Conservation (phyloP, 2,888 invertebrate genomes). For the Chloroclysta siterata region DNA sequence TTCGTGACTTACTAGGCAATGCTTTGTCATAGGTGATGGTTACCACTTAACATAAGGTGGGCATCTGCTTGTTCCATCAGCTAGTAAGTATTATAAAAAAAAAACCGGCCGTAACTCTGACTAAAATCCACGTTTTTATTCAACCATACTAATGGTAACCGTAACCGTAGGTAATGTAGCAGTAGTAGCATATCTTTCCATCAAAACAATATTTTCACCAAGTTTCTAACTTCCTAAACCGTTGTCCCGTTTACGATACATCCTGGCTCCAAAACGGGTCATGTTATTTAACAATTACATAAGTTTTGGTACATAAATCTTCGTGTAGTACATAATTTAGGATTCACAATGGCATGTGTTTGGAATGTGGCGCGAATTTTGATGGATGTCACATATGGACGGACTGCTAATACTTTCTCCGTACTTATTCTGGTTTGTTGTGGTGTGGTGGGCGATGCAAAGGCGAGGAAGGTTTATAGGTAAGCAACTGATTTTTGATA, state of each 20-base stretch:
- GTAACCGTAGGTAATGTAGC: too few species aligned
- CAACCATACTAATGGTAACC: too few species aligned
- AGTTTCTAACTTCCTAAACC: constrained; percentile 30
- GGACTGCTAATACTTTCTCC: constrained; percentile 32
- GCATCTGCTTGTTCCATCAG: too few species aligned
- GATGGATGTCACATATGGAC: constrained; percentile 9
- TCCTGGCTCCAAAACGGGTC: constrained; percentile 34
- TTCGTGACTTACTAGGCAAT: too few species aligned
- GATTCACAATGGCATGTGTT: constrained; percentile 48
- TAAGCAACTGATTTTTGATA: not conserved
- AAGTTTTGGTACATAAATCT: constrained; percentile 50
- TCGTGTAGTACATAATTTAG: constrained; percentile 51
- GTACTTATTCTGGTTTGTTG: constrained; percentile 28
- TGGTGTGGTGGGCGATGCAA: constrained; percentile 12
- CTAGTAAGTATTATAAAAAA: too few species aligned
- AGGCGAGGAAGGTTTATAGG: constrained; percentile 22
- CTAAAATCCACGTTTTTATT: too few species aligned
- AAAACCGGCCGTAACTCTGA: too few species aligned
- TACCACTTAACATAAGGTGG: too few species aligned
- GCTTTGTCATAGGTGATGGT: too few species aligned
- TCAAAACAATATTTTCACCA: constrained; percentile 14
- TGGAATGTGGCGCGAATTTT: constrained; percentile 37
- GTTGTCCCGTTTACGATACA: constrained; percentile 6
- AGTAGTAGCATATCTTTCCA: not conserved
- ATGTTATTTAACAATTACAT: constrained; percentile 34